Evolutionary conservation across 2,888 invertebrate species (phyloP).

Genomic region (Melinaea marsaeus): DNA sequence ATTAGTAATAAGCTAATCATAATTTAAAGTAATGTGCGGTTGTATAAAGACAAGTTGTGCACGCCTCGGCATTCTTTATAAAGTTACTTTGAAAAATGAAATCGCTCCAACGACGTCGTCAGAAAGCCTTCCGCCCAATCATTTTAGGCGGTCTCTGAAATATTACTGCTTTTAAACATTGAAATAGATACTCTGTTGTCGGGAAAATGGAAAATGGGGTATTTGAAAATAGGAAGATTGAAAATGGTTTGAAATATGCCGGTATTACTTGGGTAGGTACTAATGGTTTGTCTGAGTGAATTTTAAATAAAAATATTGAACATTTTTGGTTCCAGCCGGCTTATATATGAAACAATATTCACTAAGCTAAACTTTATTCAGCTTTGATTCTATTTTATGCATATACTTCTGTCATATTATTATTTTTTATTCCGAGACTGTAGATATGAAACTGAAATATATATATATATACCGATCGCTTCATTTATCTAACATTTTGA

Average conservation of each 20-base stretch:
- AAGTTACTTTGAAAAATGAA: slow-evolving; percentile 63
- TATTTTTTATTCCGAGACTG: not conserved
- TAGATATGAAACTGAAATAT: not conserved
- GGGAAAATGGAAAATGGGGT: slow-evolving; percentile 27
- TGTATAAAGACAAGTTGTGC: slow-evolving; percentile 23
- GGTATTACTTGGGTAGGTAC: slow-evolving; percentile 17
- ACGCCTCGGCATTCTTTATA: slow-evolving; percentile 24
- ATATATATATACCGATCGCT: too few species aligned
- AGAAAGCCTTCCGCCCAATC: slow-evolving; percentile 52
- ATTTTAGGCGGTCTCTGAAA: slow-evolving; percentile 49
- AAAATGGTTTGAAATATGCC: slow-evolving; percentile 28
- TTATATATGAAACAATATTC: slow-evolving; percentile 5
- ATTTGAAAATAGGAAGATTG: slow-evolving; percentile 31
- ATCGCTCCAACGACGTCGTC: slow-evolving; percentile 46
- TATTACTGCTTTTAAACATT: slow-evolving; percentile 43
- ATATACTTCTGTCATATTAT: not conserved
- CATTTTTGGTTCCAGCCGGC: slow-evolving; percentile 4
- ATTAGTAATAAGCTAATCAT: too few species aligned
- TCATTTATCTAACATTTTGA: not conserved
- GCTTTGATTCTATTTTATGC: not conserved
- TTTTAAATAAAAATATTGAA: slow-evolving; percentile 23
- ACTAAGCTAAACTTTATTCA: not conserved
- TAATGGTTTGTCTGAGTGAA: slow-evolving; percentile 22
- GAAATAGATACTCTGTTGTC: slow-evolving; percentile 33
- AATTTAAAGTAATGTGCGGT: too few species aligned